Evolutionary conservation across 2,888 invertebrate genomes (phyloP).

Genomic region (Apodemia hepburni): DNA sequence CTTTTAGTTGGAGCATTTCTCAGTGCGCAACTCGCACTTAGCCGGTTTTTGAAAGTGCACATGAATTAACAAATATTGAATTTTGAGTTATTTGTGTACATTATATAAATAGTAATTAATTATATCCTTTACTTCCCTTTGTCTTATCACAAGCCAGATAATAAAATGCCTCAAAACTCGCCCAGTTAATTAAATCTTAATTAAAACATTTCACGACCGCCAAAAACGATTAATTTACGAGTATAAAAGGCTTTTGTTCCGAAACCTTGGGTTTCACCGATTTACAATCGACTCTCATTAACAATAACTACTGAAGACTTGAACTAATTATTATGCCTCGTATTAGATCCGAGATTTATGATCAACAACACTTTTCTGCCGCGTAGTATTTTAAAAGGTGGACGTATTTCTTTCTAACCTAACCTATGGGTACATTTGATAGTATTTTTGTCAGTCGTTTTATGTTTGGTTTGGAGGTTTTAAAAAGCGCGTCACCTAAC

Average conservation of each 20-base stretch:
- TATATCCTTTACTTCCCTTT: not conserved
- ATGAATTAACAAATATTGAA: no score
- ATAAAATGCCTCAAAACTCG: not conserved
- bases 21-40: no score
- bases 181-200: not conserved
- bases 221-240: not conserved
- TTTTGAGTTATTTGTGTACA: no score
- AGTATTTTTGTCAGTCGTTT: no score
- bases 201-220: not conserved
- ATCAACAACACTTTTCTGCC: not conserved
- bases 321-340: not conserved
- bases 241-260: not conserved
- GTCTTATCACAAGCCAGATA: not conserved
- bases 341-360: not conserved
- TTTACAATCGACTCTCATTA: not conserved
- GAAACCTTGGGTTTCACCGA: not conserved
- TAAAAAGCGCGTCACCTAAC: no score
- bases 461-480: no score
- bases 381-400: no score
- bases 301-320: not conserved
- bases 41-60: no score
- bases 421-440: no score
- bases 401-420: no score
- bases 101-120: no score
- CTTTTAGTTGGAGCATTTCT: no score